These are phyloP conservation scores for Azemiops feae DNA, from an alignment of 2,113 vertebrate genomes.

Conservation along the genomic window DNA sequence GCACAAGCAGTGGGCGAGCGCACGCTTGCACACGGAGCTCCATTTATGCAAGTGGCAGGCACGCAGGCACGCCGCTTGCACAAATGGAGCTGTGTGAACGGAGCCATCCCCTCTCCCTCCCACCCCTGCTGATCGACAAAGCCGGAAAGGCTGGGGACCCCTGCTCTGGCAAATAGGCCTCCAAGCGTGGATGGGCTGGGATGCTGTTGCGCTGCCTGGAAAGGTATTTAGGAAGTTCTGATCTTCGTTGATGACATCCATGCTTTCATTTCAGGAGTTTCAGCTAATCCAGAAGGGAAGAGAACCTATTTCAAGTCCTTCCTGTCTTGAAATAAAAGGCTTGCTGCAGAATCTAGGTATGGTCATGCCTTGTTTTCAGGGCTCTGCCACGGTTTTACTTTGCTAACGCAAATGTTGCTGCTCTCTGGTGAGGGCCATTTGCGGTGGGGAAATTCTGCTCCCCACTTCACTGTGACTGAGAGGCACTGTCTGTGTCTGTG, in stretches of 20 bases:
- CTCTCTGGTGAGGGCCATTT: neutral
- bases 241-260: neutral
- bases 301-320: slow-evolving; percentile 22
- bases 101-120: no score
- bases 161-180: neutral
- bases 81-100: no score
- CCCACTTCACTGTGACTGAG: neutral
- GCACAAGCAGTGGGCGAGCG: no score
- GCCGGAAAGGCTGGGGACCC: neutral
- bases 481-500: neutral
- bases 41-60: no score
- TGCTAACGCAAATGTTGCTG: neutral
- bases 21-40: no score
- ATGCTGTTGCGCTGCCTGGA: slow-evolving; percentile 2
- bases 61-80: no score
- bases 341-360: slow-evolving; percentile 59
- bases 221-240: neutral
- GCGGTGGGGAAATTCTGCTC: neutral
- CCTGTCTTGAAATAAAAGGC: slow-evolving; percentile 27
- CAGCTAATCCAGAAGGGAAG: slow-evolving; percentile 9
- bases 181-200: neutral
- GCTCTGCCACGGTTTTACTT: neutral
- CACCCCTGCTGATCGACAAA: neutral
- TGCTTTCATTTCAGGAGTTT: slow-evolving; percentile 48
- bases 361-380: neutral